These are phyloP conservation scores for Petrophora chlorosata DNA, from an alignment of 2,888 invertebrate species.

Conservation along the genomic window DNA sequence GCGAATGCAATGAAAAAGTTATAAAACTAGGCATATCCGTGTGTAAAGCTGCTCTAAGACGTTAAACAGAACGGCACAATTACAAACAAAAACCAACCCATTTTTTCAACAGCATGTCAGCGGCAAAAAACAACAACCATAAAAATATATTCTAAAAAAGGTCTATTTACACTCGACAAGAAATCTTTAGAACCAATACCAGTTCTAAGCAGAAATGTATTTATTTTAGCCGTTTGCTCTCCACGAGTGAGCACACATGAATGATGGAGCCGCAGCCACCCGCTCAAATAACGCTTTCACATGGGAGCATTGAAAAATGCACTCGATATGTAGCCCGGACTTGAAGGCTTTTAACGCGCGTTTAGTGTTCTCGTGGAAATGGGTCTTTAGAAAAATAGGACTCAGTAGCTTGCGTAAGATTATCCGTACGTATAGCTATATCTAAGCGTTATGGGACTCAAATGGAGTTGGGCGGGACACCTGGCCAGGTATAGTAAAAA, in stretches of 20 bases:
- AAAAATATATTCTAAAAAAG: slow-evolving; percentile 18
- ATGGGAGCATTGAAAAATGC: slow-evolving; percentile 41
- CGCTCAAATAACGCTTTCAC: slow-evolving; percentile 38
- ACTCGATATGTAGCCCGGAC: slow-evolving; percentile 20
- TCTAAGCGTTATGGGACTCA: too few species aligned
- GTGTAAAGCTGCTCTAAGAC: too few species aligned
- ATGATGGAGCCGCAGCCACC: slow-evolving; percentile 35
- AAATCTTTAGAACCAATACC: slow-evolving; percentile 26
- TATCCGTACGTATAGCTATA: too few species aligned
- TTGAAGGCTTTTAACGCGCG: background rate
- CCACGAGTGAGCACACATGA: slow-evolving; percentile 39
- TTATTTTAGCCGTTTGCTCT: slow-evolving; percentile 34
- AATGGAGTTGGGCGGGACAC: too few species aligned
- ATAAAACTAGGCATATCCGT: too few species aligned
- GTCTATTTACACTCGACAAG: slow-evolving; percentile 18
- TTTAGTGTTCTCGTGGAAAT: background rate
- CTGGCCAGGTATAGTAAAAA: too few species aligned
- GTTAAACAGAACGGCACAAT: too few species aligned
- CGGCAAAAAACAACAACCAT: slow-evolving; percentile 2
- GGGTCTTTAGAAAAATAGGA: background rate
- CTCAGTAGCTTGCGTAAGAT: too few species aligned
- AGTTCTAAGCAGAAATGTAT: slow-evolving; percentile 27
- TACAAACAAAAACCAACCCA: background rate
- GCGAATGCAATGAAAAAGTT: too few species aligned
- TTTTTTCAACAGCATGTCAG: background rate